Base-by-base conservation (phyloP, 2,888 invertebrate genomes). In the Hypena proboscidalis region DNA sequence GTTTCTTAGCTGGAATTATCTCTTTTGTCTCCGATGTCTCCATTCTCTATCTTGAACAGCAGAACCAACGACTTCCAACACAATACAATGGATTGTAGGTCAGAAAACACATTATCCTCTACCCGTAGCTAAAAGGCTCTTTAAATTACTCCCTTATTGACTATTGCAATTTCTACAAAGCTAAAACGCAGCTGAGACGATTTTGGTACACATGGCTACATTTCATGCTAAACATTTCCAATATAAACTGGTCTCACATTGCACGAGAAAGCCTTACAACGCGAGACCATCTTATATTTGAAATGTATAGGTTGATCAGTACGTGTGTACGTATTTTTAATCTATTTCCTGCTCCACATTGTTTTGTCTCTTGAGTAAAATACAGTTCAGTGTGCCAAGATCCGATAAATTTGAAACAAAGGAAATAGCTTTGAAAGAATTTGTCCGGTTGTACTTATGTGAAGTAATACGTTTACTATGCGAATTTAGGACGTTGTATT, bases 81-180 rank as follows among this genome's bases (percentile, higher is more conserved):
- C 38, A 47, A 38, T 55, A 45, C 60, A 50, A 63, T 41, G 45
- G 49, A 53, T 52, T 63, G 63, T 52, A 44, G 43, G 26, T 56
- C 33, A 61, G 32, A 44, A 56, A 61, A 52, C 41, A 52, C 39
- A 53, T 52, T 64, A 47, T 26, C 36, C 47, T 13, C 34, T 9
- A 60, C 43, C 57, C 55, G 55, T 25, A 38, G 40, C 44, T 63
- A 40, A 60, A 64, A 59, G 48, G 45, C 38, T 43, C 41, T 52
- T 60, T 56, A 61, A 59, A 60, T 44, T 49, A 61, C 60, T 37
- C 48, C 46, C 52, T 35, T 38, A 61, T 60, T 60, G 52, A 60
- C 52, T 41, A 52, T 52, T 49, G 46, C 56, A 51, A 63, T 55
- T 63, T 33, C 47, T 31, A 11, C 26, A 14, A 14, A 14, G n/a